phyloP scores from a whole-genome alignment of 2,113 vertebrate species.

The Spermophilus dauricus region DNA sequence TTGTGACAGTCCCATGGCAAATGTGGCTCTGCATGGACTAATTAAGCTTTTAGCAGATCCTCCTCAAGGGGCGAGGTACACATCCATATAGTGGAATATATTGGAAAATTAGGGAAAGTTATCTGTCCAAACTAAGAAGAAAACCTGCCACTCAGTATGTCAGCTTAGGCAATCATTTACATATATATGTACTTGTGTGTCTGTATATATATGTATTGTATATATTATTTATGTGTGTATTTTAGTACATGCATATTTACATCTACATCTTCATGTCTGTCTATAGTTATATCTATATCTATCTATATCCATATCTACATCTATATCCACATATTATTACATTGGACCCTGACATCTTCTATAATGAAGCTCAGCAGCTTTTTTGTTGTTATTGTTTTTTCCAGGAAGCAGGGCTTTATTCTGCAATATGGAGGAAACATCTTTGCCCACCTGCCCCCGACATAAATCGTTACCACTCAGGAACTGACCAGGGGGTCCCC shows the following conservation, averaged over 20 bases:
- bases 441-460: no score
- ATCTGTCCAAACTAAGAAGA: neutral
- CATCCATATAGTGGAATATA: neutral
- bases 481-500: no score
- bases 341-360: neutral
- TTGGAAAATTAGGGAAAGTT: neutral
- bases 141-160: neutral
- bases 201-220: neutral
- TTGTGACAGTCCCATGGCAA: neutral
- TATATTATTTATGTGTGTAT: neutral
- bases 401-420: no score
- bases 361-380: neutral
- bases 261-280: neutral
- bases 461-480: no score
- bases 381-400: no score
- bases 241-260: neutral
- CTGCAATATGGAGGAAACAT: no score
- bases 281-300: neutral
- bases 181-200: neutral
- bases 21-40: neutral
- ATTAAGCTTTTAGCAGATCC: neutral
- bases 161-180: neutral
- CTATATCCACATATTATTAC: neutral
- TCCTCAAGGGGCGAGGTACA: accelerated
- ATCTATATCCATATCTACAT: neutral